Conservation (phyloP, 1,140 invertebrate species). For the Diprion similis region DNA sequence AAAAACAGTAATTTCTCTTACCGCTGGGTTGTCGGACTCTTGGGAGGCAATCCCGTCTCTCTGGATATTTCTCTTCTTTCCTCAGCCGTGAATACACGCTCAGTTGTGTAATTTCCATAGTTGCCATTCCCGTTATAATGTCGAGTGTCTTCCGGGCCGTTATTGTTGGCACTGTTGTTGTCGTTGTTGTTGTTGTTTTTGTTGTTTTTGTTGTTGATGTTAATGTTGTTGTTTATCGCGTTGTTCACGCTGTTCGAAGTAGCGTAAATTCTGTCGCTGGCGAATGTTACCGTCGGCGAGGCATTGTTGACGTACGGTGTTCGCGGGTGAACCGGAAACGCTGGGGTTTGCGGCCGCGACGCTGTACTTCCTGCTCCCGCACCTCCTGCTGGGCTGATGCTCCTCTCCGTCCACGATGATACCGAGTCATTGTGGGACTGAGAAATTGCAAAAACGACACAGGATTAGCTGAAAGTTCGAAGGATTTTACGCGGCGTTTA, state of each 20-base stretch:
- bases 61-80: constrained; percentile 61
- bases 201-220: constrained; percentile 35
- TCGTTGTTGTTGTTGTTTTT: constrained; percentile 41
- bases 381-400: constrained; percentile 64
- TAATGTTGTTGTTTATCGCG: constrained; percentile 42
- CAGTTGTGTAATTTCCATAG: constrained; percentile 40
- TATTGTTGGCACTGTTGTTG: constrained; percentile 30
- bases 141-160: constrained; percentile 6
- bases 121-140: constrained; percentile 38
- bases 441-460: constrained; percentile 13
- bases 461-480: too few relatives aligned
- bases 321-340: constrained; percentile 87
- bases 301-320: constrained; percentile 79
- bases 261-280: constrained; percentile 47
- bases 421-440: constrained; percentile 71
- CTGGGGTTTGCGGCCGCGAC: constrained; percentile 82
- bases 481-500: too few relatives aligned
- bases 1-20: constrained; percentile 46
- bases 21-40: constrained; percentile 77
- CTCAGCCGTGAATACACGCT: constrained; percentile 47
- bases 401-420: constrained; percentile 68
- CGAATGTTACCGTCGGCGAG: constrained; percentile 67
- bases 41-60: constrained; percentile 69
- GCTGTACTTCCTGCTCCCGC: constrained; percentile 58
- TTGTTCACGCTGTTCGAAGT: constrained; percentile 46